Percentiles rank a stretch among this genome's conserved stretches.
Conservation (phyloP, 2,888 invertebrate species). For the Perdita meconis region DNA sequence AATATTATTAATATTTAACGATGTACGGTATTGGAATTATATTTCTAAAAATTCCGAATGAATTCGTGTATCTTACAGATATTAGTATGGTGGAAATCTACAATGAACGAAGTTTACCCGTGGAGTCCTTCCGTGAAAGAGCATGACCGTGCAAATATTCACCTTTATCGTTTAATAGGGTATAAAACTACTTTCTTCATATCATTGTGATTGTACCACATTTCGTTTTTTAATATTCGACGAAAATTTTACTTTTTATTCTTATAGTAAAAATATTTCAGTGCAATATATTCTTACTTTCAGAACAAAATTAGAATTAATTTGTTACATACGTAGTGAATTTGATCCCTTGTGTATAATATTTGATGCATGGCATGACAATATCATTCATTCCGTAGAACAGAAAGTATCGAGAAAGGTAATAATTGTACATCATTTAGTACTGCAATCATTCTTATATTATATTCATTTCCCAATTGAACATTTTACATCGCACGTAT, state of each 20-base stretch:
- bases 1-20: too few relatives aligned
- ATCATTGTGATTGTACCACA: constrained; percentile 8
- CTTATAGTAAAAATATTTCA: not conserved
- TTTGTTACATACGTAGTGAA: constrained; percentile 93
- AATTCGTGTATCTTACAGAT: constrained; percentile 69
- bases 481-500: constrained; percentile 70
- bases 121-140: constrained; percentile 95
- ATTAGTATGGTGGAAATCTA: constrained; percentile 93
- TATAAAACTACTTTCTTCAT: constrained; percentile 79
- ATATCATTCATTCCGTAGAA: constrained; percentile 91
- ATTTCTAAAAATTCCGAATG: constrained; percentile 3
- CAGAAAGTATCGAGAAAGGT: constrained; percentile 91
- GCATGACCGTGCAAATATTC: constrained; percentile 95
- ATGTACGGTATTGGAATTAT: too few relatives aligned
- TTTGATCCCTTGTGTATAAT: constrained; percentile 94
- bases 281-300: constrained; percentile 70
- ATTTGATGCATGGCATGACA: constrained; percentile 89
- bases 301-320: constrained; percentile 90
- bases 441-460: constrained; percentile 21
- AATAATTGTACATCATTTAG: constrained; percentile 66
- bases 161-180: constrained; percentile 91
- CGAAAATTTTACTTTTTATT: not conserved
- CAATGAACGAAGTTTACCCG: constrained; percentile 94
- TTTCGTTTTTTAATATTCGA: constrained; percentile 9
- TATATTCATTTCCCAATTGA: constrained; percentile 21